A percentile compares a stretch with the other conserved stretches of the same genome.
phyloP scores from a whole-genome alignment of 2,888 invertebrate genomes.

The Thereva unica region DNA sequence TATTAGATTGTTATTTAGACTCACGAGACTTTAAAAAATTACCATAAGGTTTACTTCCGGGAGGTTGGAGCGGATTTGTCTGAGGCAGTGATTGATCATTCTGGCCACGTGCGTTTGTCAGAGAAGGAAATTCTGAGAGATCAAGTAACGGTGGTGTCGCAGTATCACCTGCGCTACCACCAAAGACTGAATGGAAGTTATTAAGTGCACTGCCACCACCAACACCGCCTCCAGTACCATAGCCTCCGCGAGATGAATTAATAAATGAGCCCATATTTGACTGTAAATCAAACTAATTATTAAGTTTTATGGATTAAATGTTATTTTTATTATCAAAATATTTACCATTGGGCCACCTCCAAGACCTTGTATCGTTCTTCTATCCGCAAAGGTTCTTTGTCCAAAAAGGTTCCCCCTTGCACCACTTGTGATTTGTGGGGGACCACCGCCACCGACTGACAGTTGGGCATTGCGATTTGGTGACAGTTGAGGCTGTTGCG shows the following conservation, averaged over 20 bases:
- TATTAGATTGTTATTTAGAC: constrained; percentile 49
- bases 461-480: constrained; percentile 64
- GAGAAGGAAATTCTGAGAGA: constrained; percentile 89
- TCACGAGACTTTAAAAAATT: constrained; percentile 61
- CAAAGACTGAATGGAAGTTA: constrained; percentile 82
- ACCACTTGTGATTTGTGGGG: constrained; percentile 63
- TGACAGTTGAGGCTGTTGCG: constrained; percentile 63
- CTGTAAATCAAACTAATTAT: constrained; percentile 50
- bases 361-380: constrained; percentile 66
- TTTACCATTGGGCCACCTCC: constrained; percentile 57
- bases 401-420: constrained; percentile 72
- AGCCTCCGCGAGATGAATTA: constrained; percentile 66
- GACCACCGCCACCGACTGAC: constrained; percentile 61
- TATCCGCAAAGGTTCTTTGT: constrained; percentile 78
- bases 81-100: constrained; percentile 79
- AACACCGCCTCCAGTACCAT: constrained; percentile 64
- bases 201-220: constrained; percentile 66
- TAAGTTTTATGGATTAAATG: constrained; percentile 14
- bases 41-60: constrained; percentile 93
- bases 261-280: constrained; percentile 68
- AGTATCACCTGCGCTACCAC: constrained; percentile 72
- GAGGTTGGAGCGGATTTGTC: constrained; percentile 82
- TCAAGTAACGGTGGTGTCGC: constrained; percentile 86
- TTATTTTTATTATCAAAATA: constrained; percentile 26
- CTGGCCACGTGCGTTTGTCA: constrained; percentile 80